Conservation (phyloP, 1,140 invertebrate genomes). For the Tetramorium parvispinum region DNA sequence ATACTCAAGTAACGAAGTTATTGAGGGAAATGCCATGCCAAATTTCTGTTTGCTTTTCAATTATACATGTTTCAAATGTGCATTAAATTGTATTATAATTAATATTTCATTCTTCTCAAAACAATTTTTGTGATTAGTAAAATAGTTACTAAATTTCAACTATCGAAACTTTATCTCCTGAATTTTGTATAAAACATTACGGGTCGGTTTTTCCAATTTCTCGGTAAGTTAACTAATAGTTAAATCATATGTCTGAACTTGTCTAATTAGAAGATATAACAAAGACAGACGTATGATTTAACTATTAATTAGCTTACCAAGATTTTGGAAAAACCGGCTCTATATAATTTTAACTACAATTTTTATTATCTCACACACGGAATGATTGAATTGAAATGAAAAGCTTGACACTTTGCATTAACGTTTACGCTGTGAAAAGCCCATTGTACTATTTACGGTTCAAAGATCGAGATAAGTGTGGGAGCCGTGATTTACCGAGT, state of each 20-base stretch:
- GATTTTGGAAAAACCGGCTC: too few species aligned
- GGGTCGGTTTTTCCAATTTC: too few species aligned
- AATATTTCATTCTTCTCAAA: neutral
- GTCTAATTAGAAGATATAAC: too few species aligned
- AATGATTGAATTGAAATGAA: neutral
- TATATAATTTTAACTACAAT: neutral
- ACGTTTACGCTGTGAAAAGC: neutral
- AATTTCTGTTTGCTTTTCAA: neutral
- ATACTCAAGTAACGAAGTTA: slow-evolving; percentile 16
- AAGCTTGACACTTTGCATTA: neutral
- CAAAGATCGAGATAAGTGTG: neutral
- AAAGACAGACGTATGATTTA: too few species aligned
- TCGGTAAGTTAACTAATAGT: too few species aligned
- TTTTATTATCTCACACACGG: neutral
- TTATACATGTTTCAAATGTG: neutral
- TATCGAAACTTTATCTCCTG: neutral
- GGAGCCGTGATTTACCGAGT: slow-evolving; percentile 6
- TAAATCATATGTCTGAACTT: too few species aligned
- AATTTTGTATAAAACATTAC: neutral
- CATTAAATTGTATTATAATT: neutral
- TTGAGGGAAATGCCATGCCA: neutral
- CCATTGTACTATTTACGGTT: neutral
- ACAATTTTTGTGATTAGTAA: neutral
- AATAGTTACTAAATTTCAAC: neutral
- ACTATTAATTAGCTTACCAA: too few species aligned